Percentiles rank a stretch among this genome's conserved stretches.
These are phyloP conservation scores for Etheostoma perlongum DNA, from an alignment of 2,797 vertebrate genomes.

Conservation along the genomic window DNA sequence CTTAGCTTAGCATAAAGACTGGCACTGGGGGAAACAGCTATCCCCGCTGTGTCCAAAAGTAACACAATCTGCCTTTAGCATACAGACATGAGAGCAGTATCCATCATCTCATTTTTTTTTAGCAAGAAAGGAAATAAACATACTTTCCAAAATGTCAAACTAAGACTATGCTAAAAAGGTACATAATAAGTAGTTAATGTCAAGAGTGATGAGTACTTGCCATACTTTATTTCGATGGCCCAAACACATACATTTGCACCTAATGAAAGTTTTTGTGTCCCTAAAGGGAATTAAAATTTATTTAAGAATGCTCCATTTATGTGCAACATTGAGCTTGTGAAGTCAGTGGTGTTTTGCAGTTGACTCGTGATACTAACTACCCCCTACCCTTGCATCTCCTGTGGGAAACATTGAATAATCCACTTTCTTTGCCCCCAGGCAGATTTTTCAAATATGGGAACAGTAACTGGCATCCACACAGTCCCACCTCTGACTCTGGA, in stretches of 20 bases:
- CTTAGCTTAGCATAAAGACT: background rate
- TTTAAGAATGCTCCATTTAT: constrained; percentile 6
- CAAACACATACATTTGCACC: background rate
- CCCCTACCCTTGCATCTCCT: background rate
- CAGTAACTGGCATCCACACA: constrained; percentile 34
- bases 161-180: background rate
- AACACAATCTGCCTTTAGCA: background rate
- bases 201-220: background rate
- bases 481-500: constrained; percentile 32
- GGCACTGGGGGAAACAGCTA: background rate
- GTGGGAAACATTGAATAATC: constrained; percentile 29
- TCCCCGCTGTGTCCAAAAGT: background rate
- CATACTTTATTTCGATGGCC: background rate
- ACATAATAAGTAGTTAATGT: background rate
- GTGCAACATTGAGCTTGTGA: constrained; percentile 7
- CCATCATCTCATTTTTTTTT: too few relatives aligned
- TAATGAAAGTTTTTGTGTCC: background rate
- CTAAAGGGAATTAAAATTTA: constrained; percentile 1
- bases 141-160: constrained; percentile 18
- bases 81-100: too few relatives aligned
- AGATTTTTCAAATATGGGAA: constrained; percentile 40
- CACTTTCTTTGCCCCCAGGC: constrained; percentile 13
- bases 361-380: background rate
- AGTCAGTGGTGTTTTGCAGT: constrained; percentile 13
- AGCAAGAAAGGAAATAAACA: background rate